A percentile compares a stretch with the other conserved stretches of the same genome.
Evolutionary conservation across 2,888 invertebrate genomes (phyloP).

Genomic region (Ceramica pisi): DNA sequence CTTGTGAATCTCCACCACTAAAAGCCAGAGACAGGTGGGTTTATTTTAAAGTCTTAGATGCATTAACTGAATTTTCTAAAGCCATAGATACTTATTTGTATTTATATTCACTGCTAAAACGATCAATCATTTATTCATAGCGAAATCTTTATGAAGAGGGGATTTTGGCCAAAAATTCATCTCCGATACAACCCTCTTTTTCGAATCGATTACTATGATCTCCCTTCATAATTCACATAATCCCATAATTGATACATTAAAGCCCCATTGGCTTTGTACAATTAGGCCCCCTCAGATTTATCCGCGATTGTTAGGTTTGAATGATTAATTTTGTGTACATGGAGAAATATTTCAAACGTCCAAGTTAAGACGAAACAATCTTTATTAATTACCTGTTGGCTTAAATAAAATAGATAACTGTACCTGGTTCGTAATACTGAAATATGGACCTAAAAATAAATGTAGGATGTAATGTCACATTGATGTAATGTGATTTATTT

Average conservation of each 20-base stretch:
- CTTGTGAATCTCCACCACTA: no score
- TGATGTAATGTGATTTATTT: no score
- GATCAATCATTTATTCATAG: constrained; percentile 45
- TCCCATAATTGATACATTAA: constrained; percentile 87
- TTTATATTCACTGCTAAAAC: constrained; percentile 5
- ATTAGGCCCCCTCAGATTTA: constrained; percentile 84
- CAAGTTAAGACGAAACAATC: constrained; percentile 49
- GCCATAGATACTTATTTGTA: not conserved
- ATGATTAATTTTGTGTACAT: constrained; percentile 80
- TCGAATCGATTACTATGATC: constrained; percentile 83
- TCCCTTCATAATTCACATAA: constrained; percentile 85
- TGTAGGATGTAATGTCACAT: no score
- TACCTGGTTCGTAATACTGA: constrained; percentile 21
- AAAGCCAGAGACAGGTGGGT: no score
- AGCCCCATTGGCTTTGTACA: constrained; percentile 82
- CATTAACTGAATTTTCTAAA: no score
- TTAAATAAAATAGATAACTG: constrained; percentile 33
- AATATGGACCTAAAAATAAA: constrained; percentile 15
- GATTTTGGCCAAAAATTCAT: constrained; percentile 63
- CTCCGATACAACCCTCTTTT: constrained; percentile 74
- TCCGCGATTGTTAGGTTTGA: constrained; percentile 84
- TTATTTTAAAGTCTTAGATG: no score
- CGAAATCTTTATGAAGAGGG: constrained; percentile 28
- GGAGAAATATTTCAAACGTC: constrained; percentile 64
- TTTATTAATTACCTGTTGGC: constrained; percentile 54